Conservation (phyloP, 1,140 invertebrate genomes). For the Steinernema khuongi region DNA sequence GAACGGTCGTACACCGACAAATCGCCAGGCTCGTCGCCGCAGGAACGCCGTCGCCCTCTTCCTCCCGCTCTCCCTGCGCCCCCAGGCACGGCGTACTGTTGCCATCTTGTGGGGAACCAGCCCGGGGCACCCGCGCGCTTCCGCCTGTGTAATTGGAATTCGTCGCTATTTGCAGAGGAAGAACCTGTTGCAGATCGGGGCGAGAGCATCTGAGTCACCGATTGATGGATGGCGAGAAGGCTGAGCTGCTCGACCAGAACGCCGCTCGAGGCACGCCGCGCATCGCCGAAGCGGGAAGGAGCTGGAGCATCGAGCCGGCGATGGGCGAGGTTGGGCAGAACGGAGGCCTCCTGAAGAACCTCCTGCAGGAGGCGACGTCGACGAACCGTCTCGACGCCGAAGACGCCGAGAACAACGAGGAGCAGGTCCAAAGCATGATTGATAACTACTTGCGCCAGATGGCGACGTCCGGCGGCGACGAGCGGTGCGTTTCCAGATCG, state of each 20-base stretch:
- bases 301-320: background rate
- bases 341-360: slow-evolving; percentile 1
- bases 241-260: too few species aligned
- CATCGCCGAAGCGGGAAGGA: background rate
- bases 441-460: slow-evolving; percentile 5
- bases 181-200: slow-evolving; percentile 4
- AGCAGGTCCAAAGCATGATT: slow-evolving; percentile 4
- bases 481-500: background rate
- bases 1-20: too few species aligned
- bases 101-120: too few species aligned
- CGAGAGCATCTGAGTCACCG: background rate
- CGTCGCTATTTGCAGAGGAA: background rate
- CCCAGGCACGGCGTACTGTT: too few species aligned
- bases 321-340: background rate
- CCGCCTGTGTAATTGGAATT: background rate
- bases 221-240: slow-evolving; percentile 12
- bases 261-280: background rate
- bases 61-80: too few species aligned
- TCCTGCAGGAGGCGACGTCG: background rate
- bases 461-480: too few species aligned
- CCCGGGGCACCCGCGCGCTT: too few species aligned
- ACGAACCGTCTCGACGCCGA: background rate
- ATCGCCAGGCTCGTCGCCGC: too few species aligned
- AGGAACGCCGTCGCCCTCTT: too few species aligned
- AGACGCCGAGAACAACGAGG: background rate